These are phyloP conservation scores for Cyprinus carpio DNA, from an alignment of 2,113 vertebrate genomes.

Conservation along the genomic window DNA sequence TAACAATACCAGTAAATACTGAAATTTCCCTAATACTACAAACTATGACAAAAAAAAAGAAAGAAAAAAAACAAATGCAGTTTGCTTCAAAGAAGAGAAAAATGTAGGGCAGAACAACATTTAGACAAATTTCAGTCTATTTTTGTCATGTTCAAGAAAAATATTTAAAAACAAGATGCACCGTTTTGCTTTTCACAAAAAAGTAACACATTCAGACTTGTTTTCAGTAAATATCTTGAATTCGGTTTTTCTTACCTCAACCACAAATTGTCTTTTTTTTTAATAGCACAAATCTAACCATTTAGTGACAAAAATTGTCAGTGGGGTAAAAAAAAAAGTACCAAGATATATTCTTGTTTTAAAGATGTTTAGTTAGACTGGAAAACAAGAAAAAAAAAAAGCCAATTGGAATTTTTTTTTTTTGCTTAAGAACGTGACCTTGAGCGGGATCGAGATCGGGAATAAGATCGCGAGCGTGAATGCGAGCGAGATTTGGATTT, in stretches of 20 bases:
- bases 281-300: not conserved
- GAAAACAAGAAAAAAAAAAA: too few species aligned
- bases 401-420: too few species aligned
- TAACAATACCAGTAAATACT: slow-evolving; percentile 13
- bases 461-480: slow-evolving; percentile 32
- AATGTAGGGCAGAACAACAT: slow-evolving; percentile 15
- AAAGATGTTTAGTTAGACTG: not conserved
- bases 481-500: slow-evolving; percentile 38
- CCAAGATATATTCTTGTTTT: not conserved
- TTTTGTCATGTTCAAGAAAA: not conserved
- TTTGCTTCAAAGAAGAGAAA: not conserved
- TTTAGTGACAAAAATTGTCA: not conserved
- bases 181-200: not conserved
- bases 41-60: not conserved
- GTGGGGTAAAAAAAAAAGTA: not conserved
- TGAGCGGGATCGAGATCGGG: slow-evolving; percentile 47
- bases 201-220: slow-evolving; percentile 14
- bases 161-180: slow-evolving; percentile 19
- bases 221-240: slow-evolving; percentile 1
- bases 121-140: slow-evolving; percentile 24
- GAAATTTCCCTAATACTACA: not conserved
- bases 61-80: not conserved
- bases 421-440: slow-evolving; percentile 46
- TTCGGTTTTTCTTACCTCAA: not conserved
- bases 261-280: not conserved